phyloP scores from a whole-genome alignment of 2,888 invertebrate genomes.

The Candidula unifasciata region DNA sequence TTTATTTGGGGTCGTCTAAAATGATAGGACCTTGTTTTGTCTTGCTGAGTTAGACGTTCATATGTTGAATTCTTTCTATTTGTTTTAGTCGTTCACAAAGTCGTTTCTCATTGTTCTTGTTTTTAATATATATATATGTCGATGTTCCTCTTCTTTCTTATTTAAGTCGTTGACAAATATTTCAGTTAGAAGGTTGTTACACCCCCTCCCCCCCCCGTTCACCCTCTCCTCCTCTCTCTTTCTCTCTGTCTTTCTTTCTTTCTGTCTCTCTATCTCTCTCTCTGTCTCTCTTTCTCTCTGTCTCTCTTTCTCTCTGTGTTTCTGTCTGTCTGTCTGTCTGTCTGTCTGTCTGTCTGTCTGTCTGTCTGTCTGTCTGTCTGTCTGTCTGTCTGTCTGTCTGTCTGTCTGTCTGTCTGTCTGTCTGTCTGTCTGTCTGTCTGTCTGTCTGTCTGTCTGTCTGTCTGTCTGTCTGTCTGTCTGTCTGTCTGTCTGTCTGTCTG shows the following conservation, averaged over 20 bases:
- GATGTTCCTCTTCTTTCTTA: too few relatives aligned
- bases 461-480: not conserved
- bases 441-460: not conserved
- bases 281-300: not conserved
- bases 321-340: constrained; percentile 35
- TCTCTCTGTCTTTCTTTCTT: constrained; percentile 3
- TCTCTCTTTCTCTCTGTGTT: not conserved
- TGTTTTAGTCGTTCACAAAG: too few relatives aligned
- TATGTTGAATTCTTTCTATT: too few relatives aligned
- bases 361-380: constrained; percentile 16
- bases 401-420: constrained; percentile 1
- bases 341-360: constrained; percentile 25
- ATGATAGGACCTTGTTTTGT: too few relatives aligned
- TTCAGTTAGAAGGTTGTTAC: too few relatives aligned
- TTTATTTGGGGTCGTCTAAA: too few relatives aligned
- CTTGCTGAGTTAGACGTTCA: too few relatives aligned
- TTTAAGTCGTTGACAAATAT: too few relatives aligned
- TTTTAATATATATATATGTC: too few relatives aligned
- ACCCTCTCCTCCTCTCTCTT: too few relatives aligned
- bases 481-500: not conserved
- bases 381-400: constrained; percentile 1
- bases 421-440: constrained; percentile 6
- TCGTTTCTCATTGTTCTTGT: too few relatives aligned
- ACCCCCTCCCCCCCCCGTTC: too few relatives aligned
- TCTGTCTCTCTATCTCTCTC: not conserved